Conservation (phyloP, 1,140 invertebrate species). For the Oedothorax gibbosus region DNA sequence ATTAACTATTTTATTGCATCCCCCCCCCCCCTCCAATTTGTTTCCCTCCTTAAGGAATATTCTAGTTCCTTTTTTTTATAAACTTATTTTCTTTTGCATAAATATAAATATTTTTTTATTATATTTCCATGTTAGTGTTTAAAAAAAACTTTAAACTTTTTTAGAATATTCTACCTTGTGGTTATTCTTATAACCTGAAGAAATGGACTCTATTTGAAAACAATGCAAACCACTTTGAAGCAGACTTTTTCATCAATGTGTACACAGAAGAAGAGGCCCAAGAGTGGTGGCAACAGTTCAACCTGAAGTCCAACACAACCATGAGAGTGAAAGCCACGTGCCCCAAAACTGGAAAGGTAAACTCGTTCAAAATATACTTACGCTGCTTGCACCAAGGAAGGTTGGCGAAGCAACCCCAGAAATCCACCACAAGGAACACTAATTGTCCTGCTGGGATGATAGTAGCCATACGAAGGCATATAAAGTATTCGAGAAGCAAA, state of each 20-base stretch:
- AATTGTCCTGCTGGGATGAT: slow-evolving; percentile 52
- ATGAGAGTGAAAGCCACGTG: slow-evolving; percentile 44
- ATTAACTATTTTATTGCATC: too few relatives aligned
- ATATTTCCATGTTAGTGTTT: background rate
- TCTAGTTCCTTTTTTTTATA: too few relatives aligned
- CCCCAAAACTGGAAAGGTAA: slow-evolving; percentile 49
- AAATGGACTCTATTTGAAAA: slow-evolving; percentile 42
- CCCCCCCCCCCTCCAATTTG: too few relatives aligned
- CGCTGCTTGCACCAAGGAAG: slow-evolving; percentile 46
- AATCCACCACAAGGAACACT: slow-evolving; percentile 12
- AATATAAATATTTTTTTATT: background rate
- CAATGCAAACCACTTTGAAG: slow-evolving; percentile 46
- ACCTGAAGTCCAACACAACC: slow-evolving; percentile 41
- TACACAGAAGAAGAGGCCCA: slow-evolving; percentile 46
- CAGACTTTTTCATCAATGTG: slow-evolving; percentile 26
- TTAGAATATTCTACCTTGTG: slow-evolving; percentile 33
- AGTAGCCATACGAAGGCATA: slow-evolving; percentile 20
- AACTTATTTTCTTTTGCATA: too few relatives aligned
- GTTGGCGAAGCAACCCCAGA: slow-evolving; percentile 16
- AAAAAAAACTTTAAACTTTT: background rate
- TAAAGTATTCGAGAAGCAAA: slow-evolving; percentile 46
- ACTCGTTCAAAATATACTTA: slow-evolving; percentile 44
- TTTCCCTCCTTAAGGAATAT: too few relatives aligned
- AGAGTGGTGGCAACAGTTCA: slow-evolving; percentile 53
- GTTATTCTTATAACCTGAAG: slow-evolving; percentile 42